These are phyloP conservation scores for Actenoides hombroni DNA, from an alignment of 2,113 vertebrate species.

Conservation along the genomic window DNA sequence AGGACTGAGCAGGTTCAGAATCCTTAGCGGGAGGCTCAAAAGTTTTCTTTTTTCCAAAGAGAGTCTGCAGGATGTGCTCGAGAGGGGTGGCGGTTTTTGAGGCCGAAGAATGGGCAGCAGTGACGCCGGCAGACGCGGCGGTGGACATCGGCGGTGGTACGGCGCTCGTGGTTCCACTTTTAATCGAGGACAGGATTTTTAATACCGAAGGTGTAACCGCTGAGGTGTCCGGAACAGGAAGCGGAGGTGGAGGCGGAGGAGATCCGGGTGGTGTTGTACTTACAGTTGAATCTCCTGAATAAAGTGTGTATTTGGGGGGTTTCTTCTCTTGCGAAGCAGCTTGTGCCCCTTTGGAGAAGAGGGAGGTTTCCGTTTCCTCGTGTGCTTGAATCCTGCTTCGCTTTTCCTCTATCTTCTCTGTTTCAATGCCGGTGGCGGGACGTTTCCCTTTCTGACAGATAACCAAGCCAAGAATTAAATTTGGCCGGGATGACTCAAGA, in stretches of 20 bases:
- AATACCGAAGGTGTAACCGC: constrained; percentile 69
- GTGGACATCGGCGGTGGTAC: neutral
- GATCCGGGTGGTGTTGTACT: constrained; percentile 80
- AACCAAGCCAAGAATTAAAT: constrained; percentile 92
- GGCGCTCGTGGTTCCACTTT: constrained; percentile 36
- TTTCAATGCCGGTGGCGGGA: constrained; percentile 68
- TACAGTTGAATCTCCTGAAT: constrained; percentile 70
- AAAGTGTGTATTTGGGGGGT: constrained; percentile 70
- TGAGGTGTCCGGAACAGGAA: constrained; percentile 59
- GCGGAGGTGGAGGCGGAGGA: constrained; percentile 78
- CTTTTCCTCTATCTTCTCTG: constrained; percentile 83
- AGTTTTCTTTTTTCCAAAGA: constrained; percentile 84
- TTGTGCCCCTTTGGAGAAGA: constrained; percentile 67
- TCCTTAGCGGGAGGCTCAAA: constrained; percentile 72
- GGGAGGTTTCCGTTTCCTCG: constrained; percentile 74
- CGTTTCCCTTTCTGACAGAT: constrained; percentile 91
- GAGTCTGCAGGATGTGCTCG: constrained; percentile 87
- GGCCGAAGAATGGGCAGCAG: constrained; percentile 3
- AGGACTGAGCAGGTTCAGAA: constrained; percentile 48
- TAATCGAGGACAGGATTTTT: constrained; percentile 68
- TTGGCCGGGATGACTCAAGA: constrained; percentile 89
- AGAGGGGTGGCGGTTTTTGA: constrained; percentile 79
- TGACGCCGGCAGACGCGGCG: constrained; percentile 35
- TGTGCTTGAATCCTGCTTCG: constrained; percentile 73
- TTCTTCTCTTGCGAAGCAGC: constrained; percentile 79